These are phyloP conservation scores for Brachypalpus laphriformis DNA, from an alignment of 2,888 invertebrate species.

Conservation along the genomic window DNA sequence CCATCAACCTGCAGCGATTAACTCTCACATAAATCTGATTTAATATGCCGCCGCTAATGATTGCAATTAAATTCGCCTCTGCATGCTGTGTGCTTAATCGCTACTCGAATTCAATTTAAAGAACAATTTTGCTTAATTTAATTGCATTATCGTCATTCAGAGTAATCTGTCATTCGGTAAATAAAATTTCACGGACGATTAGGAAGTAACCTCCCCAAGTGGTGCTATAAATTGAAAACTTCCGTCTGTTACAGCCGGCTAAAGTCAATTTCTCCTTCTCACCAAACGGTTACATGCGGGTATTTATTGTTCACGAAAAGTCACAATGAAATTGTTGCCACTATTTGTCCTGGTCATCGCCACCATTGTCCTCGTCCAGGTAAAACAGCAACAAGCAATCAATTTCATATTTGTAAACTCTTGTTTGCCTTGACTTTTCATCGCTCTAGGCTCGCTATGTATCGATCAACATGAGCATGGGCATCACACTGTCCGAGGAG, in stretches of 20 bases:
- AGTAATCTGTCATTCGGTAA: slow-evolving; percentile 20
- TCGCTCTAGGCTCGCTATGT: slow-evolving; percentile 74
- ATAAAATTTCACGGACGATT: slow-evolving; percentile 21
- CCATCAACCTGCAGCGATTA: slow-evolving; percentile 24
- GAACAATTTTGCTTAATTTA: slow-evolving; percentile 6
- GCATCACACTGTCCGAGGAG: slow-evolving; percentile 75
- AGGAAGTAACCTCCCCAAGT: not conserved
- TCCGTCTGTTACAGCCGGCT: not conserved
- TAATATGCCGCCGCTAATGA: slow-evolving; percentile 17
- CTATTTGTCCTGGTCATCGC: not conserved
- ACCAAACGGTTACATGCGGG: not conserved
- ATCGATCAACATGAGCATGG: slow-evolving; percentile 76
- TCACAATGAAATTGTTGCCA: slow-evolving; percentile 10
- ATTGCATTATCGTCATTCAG: slow-evolving; percentile 9
- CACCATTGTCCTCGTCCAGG: slow-evolving; percentile 13
- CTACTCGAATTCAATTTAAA: not conserved
- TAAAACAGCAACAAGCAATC: not conserved
- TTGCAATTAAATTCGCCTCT: slow-evolving; percentile 16
- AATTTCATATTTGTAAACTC: not conserved
- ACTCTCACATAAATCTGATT: slow-evolving; percentile 18
- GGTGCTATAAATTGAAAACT: slow-evolving; percentile 2
- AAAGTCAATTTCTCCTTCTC: not conserved
- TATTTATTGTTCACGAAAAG: not conserved
- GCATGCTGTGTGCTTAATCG: not conserved
- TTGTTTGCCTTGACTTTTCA: not conserved